Conservation (phyloP, 2,888 invertebrate genomes). For the Lochmaea capreae region DNA sequence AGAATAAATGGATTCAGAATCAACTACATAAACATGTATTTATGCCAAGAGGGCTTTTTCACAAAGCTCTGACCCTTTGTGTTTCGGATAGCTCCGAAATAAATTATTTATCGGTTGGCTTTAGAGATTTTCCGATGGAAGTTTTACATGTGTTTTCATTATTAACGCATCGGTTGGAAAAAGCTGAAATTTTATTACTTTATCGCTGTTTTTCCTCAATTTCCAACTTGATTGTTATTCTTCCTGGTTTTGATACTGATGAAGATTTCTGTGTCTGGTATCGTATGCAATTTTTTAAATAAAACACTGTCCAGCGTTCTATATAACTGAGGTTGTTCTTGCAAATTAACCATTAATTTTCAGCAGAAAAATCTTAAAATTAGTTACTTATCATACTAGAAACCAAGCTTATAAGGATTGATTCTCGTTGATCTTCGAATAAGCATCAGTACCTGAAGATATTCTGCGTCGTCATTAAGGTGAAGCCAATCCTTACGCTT, state of each 20-base stretch:
- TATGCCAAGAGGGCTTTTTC: constrained; percentile 36
- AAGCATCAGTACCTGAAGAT: no score
- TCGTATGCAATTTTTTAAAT: no score
- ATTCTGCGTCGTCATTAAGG: no score
- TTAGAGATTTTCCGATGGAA: constrained; percentile 26
- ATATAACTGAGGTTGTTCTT: no score
- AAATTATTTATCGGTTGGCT: constrained; percentile 36
- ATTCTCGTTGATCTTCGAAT: no score
- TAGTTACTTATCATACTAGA: no score
- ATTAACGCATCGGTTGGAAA: constrained; percentile 8
- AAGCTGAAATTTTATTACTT: constrained; percentile 1
- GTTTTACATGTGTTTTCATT: constrained; percentile 33
- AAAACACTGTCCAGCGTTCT: no score
- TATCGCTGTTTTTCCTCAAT: not conserved
- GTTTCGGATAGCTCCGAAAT: constrained; percentile 26
- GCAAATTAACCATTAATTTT: no score
- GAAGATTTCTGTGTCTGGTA: not conserved
- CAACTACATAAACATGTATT: constrained; percentile 39
- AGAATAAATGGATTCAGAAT: constrained; percentile 37
- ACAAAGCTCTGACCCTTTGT: constrained; percentile 31
- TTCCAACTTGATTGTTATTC: not conserved
- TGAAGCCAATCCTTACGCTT: no score
- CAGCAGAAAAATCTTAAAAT: no score
- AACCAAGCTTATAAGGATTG: no score
- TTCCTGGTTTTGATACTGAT: not conserved